These are phyloP conservation scores for Rhinopomastus cyanomelas DNA, from an alignment of 2,113 vertebrate species.

Conservation along the genomic window DNA sequence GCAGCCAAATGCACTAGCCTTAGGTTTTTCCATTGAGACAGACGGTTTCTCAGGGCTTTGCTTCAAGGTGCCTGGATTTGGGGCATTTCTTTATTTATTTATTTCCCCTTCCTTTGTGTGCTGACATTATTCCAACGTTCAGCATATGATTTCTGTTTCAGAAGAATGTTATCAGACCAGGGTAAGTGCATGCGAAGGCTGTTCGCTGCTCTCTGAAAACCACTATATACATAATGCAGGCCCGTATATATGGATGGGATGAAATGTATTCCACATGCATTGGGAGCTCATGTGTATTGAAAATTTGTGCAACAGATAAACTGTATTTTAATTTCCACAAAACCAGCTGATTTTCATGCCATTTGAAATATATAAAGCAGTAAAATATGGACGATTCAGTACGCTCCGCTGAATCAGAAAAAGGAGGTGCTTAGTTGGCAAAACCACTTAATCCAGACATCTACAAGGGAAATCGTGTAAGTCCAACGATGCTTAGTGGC, in stretches of 20 bases:
- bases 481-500: conserved; percentile 43
- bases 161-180: conserved; percentile 49
- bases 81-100: background rate
- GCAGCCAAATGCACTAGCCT: background rate
- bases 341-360: background rate
- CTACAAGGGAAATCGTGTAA: conserved; percentile 65
- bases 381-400: background rate
- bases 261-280: conserved; percentile 14
- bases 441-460: conserved; percentile 66
- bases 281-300: background rate
- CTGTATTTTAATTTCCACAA: conserved; percentile 24
- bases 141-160: conserved; percentile 17
- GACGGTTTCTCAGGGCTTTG: background rate
- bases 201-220: background rate
- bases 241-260: background rate
- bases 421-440: conserved; percentile 63
- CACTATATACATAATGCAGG: background rate
- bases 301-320: conserved; percentile 24
- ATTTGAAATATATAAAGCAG: background rate
- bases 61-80: conserved; percentile 36
- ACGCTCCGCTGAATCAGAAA: background rate
- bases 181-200: background rate
- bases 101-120: conserved; percentile 22
- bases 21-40: background rate
- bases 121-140: conserved; percentile 32